These are phyloP conservation scores for Dunckerocampus dactyliophorus DNA, from an alignment of 2,113 vertebrate genomes.

Conservation along the genomic window DNA sequence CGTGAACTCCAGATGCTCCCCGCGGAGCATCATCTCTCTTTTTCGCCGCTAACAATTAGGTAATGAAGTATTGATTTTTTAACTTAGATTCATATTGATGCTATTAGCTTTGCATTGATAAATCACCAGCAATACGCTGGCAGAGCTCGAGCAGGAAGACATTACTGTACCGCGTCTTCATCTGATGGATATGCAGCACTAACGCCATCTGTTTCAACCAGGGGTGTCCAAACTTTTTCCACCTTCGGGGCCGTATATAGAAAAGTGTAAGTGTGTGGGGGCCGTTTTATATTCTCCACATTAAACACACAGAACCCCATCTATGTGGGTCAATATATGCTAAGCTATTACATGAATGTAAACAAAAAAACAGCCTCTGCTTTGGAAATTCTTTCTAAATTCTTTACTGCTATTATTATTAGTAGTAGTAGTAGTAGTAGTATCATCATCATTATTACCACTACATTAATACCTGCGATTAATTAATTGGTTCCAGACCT, in stretches of 20 bases:
- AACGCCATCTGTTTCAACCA: background rate
- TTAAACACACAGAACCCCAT: no score
- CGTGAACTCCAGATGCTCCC: constrained; percentile 97
- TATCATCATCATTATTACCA: no score
- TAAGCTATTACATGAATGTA: no score
- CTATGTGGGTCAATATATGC: no score
- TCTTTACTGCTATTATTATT: no score
- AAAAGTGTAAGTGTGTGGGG: no score
- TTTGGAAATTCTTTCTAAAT: no score
- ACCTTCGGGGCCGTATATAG: background rate
- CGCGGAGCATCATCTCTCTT: constrained; percentile 93
- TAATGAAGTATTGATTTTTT: constrained; percentile 99
- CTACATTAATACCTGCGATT: no score
- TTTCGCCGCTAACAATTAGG: constrained; percentile 99
- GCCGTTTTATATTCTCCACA: no score
- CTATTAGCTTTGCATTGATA: constrained; percentile 99
- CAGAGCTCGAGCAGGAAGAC: constrained; percentile 59
- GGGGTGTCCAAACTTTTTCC: background rate
- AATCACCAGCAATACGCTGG: constrained; percentile 81
- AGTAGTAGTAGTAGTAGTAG: no score
- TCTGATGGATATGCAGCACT: constrained; percentile 89
- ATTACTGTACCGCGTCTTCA: constrained; percentile 89
- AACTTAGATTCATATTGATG: constrained; percentile 99
- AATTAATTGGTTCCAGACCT: no score
- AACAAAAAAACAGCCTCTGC: no score